phyloP scores from a whole-genome alignment of 2,797 vertebrate genomes.

The Hirundo rustica region DNA sequence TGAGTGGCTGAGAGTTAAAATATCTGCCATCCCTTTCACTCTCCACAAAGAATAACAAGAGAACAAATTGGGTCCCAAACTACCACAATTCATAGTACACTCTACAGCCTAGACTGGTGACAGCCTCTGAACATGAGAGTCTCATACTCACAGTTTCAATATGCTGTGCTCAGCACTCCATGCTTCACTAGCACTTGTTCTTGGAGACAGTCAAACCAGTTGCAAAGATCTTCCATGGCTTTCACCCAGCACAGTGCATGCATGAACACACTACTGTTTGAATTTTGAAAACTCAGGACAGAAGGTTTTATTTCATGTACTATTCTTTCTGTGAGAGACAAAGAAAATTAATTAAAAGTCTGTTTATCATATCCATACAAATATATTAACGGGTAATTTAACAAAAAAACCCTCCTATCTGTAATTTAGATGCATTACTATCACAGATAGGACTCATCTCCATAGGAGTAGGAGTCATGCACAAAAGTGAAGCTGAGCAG shows the following conservation, averaged over 20 bases:
- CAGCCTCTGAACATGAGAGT: not conserved
- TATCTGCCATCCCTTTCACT: not conserved
- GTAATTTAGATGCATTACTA: not conserved
- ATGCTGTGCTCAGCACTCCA: not conserved
- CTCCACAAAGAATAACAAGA: not conserved
- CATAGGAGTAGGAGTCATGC: not conserved
- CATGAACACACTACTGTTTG: fast-evolving
- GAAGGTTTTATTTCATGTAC: not conserved
- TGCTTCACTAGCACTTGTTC: not conserved
- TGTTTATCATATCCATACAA: not conserved
- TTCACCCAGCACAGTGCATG: not conserved
- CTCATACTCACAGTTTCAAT: not conserved
- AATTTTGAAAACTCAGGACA: not conserved
- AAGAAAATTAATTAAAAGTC: not conserved
- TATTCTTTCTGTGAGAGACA: not conserved
- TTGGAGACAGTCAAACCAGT: not conserved
- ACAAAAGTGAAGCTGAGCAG: not conserved
- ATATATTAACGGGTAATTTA: not conserved
- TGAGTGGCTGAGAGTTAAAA: fast-evolving
- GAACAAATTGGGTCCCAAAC: not conserved
- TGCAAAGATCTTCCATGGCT: not conserved
- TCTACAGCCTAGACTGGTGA: not conserved
- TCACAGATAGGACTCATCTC: not conserved
- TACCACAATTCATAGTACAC: not conserved
- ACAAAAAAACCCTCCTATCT: not conserved